phyloP scores from a whole-genome alignment of 2,888 invertebrate species.

The Lymantria monacha region DNA sequence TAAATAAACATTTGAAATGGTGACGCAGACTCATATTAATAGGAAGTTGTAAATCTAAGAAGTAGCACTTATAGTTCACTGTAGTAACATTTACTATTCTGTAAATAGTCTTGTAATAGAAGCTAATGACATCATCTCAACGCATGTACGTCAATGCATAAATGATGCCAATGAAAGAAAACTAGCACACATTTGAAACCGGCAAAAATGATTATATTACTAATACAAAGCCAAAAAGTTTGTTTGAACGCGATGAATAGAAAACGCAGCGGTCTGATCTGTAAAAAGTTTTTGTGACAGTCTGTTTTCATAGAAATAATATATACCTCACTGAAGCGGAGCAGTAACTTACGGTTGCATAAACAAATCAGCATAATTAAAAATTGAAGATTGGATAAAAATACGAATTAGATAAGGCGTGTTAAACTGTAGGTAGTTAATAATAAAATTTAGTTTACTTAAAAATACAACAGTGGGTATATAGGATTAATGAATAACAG shows the following conservation, averaged over 20 bases:
- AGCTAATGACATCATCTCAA: constrained; percentile 12
- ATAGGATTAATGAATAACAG: constrained; percentile 12
- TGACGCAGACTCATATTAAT: constrained; percentile 4
- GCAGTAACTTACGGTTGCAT: too few relatives aligned
- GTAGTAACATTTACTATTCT: constrained; percentile 5
- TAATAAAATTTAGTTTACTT: too few relatives aligned
- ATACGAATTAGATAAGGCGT: too few relatives aligned
- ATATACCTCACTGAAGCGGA: too few relatives aligned
- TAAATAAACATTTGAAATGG: neutral
- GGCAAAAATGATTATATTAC: constrained; percentile 25
- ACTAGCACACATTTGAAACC: constrained; percentile 20
- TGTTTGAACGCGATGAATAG: constrained; percentile 1
- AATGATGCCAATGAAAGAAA: constrained; percentile 2
- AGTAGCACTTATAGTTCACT: constrained; percentile 1
- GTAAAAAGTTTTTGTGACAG: neutral
- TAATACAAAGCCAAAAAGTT: neutral
- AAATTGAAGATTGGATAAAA: too few relatives aligned
- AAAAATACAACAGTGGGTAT: too few relatives aligned
- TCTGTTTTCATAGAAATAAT: too few relatives aligned
- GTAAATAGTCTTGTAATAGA: constrained; percentile 6
- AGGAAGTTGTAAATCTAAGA: constrained; percentile 8
- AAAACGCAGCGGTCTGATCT: constrained; percentile 4
- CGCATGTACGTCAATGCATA: constrained; percentile 8
- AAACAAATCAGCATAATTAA: too few relatives aligned
- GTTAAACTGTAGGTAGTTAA: too few relatives aligned